phyloP scores from a whole-genome alignment of 2,888 invertebrate genomes.

The Papilio protenor region DNA sequence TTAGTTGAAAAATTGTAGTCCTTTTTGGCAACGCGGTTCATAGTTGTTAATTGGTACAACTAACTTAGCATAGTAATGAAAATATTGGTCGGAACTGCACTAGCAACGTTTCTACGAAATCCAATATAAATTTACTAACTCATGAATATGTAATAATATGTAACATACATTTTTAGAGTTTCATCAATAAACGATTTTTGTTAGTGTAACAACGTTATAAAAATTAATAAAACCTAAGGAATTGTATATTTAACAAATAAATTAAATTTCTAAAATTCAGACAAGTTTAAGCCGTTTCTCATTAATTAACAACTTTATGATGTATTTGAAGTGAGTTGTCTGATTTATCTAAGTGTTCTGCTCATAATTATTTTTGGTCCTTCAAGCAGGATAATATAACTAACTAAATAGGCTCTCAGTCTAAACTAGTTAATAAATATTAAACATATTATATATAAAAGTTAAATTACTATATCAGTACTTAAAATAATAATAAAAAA shows the following conservation, averaged over 20 bases:
- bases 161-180: not conserved
- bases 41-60: slow-evolving; percentile 80
- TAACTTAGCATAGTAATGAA: slow-evolving; percentile 84
- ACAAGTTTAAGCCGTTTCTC: not conserved
- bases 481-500: not conserved
- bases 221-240: not conserved
- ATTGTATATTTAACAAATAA: not conserved
- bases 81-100: slow-evolving; percentile 74
- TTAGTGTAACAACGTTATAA: not conserved
- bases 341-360: not conserved
- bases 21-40: slow-evolving; percentile 71
- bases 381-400: not conserved
- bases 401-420: not conserved
- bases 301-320: not conserved
- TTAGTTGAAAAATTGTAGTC: slow-evolving; percentile 74
- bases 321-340: not conserved
- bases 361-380: not conserved
- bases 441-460: not conserved
- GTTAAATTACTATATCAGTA: not conserved
- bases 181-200: not conserved
- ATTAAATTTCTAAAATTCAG: not conserved
- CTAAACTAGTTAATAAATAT: not conserved
- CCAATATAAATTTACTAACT: slow-evolving; percentile 69
- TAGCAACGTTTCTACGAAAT: slow-evolving; percentile 62
- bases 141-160: slow-evolving; percentile 48